Percentiles rank a stretch among this genome's conserved stretches.
phyloP scores from a whole-genome alignment of 2,113 vertebrate genomes.

The Penelope pileata region DNA sequence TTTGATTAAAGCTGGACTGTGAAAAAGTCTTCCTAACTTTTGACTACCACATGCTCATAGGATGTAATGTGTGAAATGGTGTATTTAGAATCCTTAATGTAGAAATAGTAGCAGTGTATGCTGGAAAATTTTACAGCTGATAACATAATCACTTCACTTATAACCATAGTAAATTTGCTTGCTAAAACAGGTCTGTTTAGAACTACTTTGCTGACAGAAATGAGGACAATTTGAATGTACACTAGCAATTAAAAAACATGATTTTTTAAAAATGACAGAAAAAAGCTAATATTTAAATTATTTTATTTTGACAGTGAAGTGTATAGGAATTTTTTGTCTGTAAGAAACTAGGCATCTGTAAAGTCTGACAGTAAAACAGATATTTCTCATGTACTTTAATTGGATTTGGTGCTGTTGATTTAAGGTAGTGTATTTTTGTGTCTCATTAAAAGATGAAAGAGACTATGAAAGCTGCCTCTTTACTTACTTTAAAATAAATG shows the following conservation, averaged over 20 bases:
- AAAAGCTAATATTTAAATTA: slow-evolving; percentile 53
- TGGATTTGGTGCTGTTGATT: background rate
- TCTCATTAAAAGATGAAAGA: slow-evolving; percentile 57
- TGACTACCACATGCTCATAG: background rate
- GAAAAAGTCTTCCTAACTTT: background rate
- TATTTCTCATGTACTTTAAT: slow-evolving; percentile 3
- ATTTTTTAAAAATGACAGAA: slow-evolving; percentile 4
- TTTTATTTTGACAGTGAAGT: slow-evolving; percentile 36
- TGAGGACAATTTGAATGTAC: slow-evolving; percentile 29
- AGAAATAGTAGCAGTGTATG: background rate
- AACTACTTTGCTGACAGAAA: slow-evolving; percentile 51
- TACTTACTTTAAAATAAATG: slow-evolving; percentile 49
- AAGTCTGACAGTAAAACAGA: slow-evolving; percentile 16
- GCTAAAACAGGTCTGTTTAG: slow-evolving; percentile 31
- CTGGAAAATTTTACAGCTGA: slow-evolving; percentile 22
- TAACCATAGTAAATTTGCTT: slow-evolving; percentile 46
- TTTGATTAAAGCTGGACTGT: background rate
- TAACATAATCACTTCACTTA: slow-evolving; percentile 50
- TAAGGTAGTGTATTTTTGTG: background rate
- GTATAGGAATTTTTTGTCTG: background rate
- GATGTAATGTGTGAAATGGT: background rate
- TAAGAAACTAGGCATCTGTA: background rate
- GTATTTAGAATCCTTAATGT: background rate
- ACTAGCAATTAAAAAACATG: slow-evolving; percentile 37
- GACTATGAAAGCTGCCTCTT: slow-evolving; percentile 8